These are phyloP conservation scores for Monochamus saltuarius DNA, from an alignment of 1,140 invertebrate species.

Conservation along the genomic window DNA sequence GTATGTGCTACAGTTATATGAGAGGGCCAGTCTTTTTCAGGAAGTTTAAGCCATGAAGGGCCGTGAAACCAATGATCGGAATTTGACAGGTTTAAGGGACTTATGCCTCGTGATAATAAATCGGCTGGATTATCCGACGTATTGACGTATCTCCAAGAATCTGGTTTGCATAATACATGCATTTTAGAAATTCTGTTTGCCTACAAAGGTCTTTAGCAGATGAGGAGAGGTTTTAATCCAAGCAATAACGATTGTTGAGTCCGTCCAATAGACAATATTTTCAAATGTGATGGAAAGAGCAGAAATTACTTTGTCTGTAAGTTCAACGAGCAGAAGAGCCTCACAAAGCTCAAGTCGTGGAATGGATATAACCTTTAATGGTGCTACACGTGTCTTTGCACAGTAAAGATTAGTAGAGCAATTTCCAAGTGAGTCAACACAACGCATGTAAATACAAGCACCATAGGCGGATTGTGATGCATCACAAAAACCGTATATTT, in stretches of 20 bases:
- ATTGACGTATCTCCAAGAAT: conserved; percentile 9
- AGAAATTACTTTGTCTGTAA: conserved; percentile 14
- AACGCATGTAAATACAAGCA: conserved; percentile 33
- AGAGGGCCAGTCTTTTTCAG: conserved; percentile 4
- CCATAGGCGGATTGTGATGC: conserved; percentile 36
- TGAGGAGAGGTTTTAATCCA: conserved; percentile 17
- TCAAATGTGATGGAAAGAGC: conserved; percentile 5
- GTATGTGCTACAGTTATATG: not conserved
- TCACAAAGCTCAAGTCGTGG: conserved; percentile 42
- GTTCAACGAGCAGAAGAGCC: conserved; percentile 30
- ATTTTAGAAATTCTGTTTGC: conserved; percentile 3
- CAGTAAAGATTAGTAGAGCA: conserved; percentile 20
- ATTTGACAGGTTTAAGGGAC: not conserved
- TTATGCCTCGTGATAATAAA: conserved; percentile 10
- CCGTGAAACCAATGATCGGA: conserved; percentile 28
- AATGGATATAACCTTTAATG: conserved; percentile 36
- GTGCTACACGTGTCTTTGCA: conserved; percentile 42
- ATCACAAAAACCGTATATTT: conserved; percentile 32
- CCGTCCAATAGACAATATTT: conserved; percentile 16
- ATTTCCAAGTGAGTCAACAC: conserved; percentile 12
- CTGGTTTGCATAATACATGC: not conserved
- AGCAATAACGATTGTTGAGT: conserved; percentile 16
- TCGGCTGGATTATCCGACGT: conserved; percentile 24
- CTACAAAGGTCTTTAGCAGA: conserved; percentile 9
- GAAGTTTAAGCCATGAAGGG: conserved; percentile 17